These are phyloP conservation scores for Rousettus leschenaultii DNA, from an alignment of 2,113 vertebrate genomes.

Conservation along the genomic window DNA sequence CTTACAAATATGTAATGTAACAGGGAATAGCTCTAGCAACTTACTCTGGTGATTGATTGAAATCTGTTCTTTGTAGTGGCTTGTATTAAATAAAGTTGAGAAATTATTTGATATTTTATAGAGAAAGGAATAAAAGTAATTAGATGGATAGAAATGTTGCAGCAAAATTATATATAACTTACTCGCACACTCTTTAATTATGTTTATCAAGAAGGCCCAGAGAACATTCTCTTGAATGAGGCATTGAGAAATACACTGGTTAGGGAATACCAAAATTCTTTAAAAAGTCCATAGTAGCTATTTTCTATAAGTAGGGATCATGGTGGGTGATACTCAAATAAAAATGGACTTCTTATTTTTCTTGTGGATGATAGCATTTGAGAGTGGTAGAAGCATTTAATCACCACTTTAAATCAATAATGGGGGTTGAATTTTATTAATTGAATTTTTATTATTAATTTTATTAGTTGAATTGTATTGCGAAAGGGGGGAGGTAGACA, in stretches of 20 bases:
- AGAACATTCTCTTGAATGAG: not conserved
- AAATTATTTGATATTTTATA: not conserved
- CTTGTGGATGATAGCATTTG: not conserved
- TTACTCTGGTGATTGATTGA: not conserved
- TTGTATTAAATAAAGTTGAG: not conserved
- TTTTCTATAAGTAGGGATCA: not conserved
- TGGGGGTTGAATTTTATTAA: not conserved
- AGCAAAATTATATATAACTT: not conserved
- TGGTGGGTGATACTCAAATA: not conserved
- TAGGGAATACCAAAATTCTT: not conserved
- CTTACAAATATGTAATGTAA: not conserved
- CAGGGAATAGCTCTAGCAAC: not conserved
- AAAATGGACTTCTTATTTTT: not conserved
- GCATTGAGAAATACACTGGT: not conserved
- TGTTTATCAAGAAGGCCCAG: not conserved
- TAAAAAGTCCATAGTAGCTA: not conserved
- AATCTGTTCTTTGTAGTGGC: not conserved
- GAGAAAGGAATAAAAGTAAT: not conserved
- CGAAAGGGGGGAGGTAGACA: too few species aligned
- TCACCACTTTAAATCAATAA: not conserved
- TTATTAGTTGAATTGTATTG: too few species aligned
- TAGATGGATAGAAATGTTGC: not conserved
- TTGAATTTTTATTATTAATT: too few species aligned
- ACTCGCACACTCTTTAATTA: not conserved
- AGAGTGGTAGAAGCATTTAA: not conserved